Percentiles rank a stretch among this genome's conserved stretches.
These are phyloP conservation scores for Drosophila kanekoi DNA, from an alignment of 2,888 invertebrate genomes.

Conservation along the genomic window DNA sequence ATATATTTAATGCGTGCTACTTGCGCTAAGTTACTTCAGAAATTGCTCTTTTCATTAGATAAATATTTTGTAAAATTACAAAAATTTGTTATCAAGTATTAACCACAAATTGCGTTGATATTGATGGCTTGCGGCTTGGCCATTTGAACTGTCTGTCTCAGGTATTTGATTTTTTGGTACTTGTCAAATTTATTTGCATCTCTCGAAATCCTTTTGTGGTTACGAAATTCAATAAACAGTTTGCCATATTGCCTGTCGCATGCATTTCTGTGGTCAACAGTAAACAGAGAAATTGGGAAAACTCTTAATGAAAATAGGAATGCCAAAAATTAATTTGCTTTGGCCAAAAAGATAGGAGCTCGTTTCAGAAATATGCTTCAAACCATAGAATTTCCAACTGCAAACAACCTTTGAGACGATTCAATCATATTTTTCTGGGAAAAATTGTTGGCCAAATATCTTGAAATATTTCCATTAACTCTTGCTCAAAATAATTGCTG, in stretches of 20 bases:
- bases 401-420: not conserved
- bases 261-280: slow-evolving; percentile 20
- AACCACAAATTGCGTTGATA: slow-evolving; percentile 28
- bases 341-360: not conserved
- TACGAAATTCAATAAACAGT: slow-evolving; percentile 11
- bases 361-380: not conserved
- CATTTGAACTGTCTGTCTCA: not conserved
- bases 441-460: too few species aligned
- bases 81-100: slow-evolving; percentile 13
- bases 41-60: slow-evolving; percentile 15
- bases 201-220: slow-evolving; percentile 11
- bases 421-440: not conserved
- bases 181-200: slow-evolving; percentile 24
- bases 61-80: slow-evolving; percentile 12
- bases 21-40: slow-evolving; percentile 20
- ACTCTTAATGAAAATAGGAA: not conserved
- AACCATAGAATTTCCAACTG: not conserved
- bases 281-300: not conserved
- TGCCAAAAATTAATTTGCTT: not conserved
- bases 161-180: not conserved
- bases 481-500: slow-evolving; percentile 7
- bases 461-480: not conserved
- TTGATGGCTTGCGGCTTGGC: not conserved
- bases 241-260: not conserved
- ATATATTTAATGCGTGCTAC: slow-evolving; percentile 8